phyloP scores from a whole-genome alignment of 2,113 vertebrate genomes.

The Pseudopipra pipra region DNA sequence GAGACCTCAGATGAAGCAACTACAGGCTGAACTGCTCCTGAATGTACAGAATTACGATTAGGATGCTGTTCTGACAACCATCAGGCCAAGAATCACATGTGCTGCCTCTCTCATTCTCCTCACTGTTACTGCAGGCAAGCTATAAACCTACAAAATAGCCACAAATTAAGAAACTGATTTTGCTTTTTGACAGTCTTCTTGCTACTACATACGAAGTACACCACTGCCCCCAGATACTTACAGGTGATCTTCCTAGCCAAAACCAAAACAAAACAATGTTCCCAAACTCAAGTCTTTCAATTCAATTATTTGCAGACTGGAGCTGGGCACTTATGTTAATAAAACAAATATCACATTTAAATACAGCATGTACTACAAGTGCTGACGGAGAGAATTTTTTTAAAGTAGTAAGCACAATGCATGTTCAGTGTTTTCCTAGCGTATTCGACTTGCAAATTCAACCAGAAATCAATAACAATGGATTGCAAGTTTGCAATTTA shows the following conservation, averaged over 20 bases:
- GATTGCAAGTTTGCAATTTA: constrained; percentile 64
- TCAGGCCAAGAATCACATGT: background rate
- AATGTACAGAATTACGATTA: background rate
- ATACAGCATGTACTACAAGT: constrained; percentile 54
- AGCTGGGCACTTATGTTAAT: constrained; percentile 39
- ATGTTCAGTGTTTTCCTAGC: constrained; percentile 44
- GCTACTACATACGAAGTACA: background rate
- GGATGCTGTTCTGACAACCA: background rate
- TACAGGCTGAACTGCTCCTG: background rate
- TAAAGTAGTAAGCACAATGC: constrained; percentile 56
- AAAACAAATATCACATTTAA: constrained; percentile 66
- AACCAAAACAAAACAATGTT: background rate
- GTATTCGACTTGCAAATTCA: constrained; percentile 69
- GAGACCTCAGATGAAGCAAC: background rate
- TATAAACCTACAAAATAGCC: background rate
- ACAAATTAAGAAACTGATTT: background rate
- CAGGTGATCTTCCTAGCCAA: background rate
- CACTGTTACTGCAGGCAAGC: background rate
- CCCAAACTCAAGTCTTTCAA: background rate
- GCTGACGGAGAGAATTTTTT: constrained; percentile 55
- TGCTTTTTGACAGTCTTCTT: background rate
- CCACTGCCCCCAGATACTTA: background rate
- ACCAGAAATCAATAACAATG: constrained; percentile 62
- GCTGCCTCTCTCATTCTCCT: background rate
- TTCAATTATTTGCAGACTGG: constrained; percentile 21